Base-by-base conservation (phyloP, 2,113 vertebrate genomes). In the Chaetorhynchus papuensis region DNA sequence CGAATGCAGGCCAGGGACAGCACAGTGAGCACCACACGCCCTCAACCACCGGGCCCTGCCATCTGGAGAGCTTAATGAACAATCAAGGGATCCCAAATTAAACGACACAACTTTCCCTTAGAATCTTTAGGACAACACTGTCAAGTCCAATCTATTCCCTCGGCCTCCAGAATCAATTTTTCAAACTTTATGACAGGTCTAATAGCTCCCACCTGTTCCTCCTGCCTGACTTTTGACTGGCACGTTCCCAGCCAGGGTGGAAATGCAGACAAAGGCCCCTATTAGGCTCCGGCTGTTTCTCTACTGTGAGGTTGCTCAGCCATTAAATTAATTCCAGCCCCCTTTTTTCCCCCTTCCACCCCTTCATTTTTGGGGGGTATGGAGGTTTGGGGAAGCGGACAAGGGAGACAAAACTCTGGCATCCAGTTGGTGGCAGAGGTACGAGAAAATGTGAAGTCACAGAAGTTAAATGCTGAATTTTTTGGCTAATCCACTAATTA, bases 121-220 rank as follows among this genome's bases (percentile, higher is more conserved):
- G 98, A 98, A 98, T 98, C 98, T 98, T 98, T 98, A 99, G 99
- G 99, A 99, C 98, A 99, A 99, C 98, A 99, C 98, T 99, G 99
- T 99, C 99, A 99, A 98, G 97, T 98, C 97, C 98, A 99, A 99
- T 99, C 98, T 99, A 98, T 97, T 98, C 98, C 98, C 97, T 94
- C 89, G 70, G 85, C 97, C 98, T 99, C 98, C 96, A 97, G 98
- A 98, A 98, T 98, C 98, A 98, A 99, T 99, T 99, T 99, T 98
- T 99, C 99, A 99, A 99, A 99, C 98, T 98, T 99, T 99, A 99
- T 99, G 99, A 99, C 99, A 99, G 98, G 98, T 98, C 98, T 99
- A 99, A 99, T 99, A 97, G 98, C 96, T 99, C 97, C 99, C 99
- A 99, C 99, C 99, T 99, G 99, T 98, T 98, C 92, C 97, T 98